A percentile compares a stretch with the other conserved stretches of the same genome.
Evolutionary conservation across 2,797 vertebrate genomes (phyloP).

Genomic region (Mallotus villosus): DNA sequence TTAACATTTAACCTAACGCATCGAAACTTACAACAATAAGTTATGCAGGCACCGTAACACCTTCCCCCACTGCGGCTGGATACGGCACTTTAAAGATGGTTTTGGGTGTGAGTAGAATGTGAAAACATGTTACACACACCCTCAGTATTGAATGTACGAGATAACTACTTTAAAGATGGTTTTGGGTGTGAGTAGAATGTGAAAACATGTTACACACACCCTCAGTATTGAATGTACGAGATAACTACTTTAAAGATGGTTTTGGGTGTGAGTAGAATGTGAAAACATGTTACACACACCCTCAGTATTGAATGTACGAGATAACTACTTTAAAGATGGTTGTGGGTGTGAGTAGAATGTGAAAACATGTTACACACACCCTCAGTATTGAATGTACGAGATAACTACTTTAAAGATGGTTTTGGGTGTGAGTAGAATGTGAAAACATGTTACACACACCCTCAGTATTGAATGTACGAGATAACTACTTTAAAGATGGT

Average conservation of each 20-base stretch:
- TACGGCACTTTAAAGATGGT: slow-evolving; percentile 5
- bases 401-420: neutral
- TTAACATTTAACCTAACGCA: neutral
- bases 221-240: neutral
- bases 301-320: neutral
- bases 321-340: neutral
- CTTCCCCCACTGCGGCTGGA: neutral
- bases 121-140: neutral
- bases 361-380: neutral
- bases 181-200: neutral
- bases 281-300: neutral
- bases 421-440: neutral
- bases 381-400: neutral
- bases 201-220: neutral
- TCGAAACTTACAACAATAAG: slow-evolving; percentile 6
- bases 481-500: slow-evolving; percentile 7
- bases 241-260: neutral
- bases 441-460: neutral
- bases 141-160: neutral
- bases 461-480: neutral
- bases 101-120: neutral
- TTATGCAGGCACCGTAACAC: neutral
- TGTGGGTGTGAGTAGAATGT: neutral
- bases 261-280: neutral
- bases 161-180: neutral